A percentile compares a stretch with the other conserved stretches of the same genome.
phyloP scores from a whole-genome alignment of 2,888 invertebrate genomes.

The Monochamus alternatus region DNA sequence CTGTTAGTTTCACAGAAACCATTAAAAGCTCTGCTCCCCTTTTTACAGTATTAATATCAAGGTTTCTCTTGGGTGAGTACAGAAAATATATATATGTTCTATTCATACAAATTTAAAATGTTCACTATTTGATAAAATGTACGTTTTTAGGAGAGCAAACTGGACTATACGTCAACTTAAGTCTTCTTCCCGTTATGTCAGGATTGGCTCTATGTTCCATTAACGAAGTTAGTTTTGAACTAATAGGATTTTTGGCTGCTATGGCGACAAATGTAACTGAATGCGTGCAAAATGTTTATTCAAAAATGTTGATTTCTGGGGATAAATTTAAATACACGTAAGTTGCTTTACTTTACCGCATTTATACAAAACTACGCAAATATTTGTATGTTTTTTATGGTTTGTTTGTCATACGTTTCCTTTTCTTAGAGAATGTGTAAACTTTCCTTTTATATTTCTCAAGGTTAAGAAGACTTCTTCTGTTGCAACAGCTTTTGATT shows the following conservation, averaged over 20 bases:
- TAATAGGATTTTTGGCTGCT: constrained; percentile 82
- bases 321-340: constrained; percentile 84
- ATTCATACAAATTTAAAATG: neutral
- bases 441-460: neutral
- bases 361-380: too few species aligned
- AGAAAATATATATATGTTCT: neutral
- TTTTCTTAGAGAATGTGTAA: neutral
- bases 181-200: constrained; percentile 84
- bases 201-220: constrained; percentile 84
- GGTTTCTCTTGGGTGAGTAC: constrained; percentile 75
- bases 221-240: constrained; percentile 84
- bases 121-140: neutral
- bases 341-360: constrained; percentile 64
- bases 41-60: constrained; percentile 84
- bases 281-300: constrained; percentile 86
- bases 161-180: constrained; percentile 79
- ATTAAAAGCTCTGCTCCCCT: constrained; percentile 87
- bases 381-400: too few species aligned
- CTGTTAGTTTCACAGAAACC: constrained; percentile 87
- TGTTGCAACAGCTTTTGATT: neutral
- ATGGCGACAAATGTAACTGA: constrained; percentile 86
- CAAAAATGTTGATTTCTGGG: constrained; percentile 84
- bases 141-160: constrained; percentile 76
- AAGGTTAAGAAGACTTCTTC: neutral
- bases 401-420: too few species aligned